Evolutionary conservation across 2,113 vertebrate genomes (phyloP), one percentile per base, ranked within the genome.

Genomic region (Holacanthus passer): DNA sequence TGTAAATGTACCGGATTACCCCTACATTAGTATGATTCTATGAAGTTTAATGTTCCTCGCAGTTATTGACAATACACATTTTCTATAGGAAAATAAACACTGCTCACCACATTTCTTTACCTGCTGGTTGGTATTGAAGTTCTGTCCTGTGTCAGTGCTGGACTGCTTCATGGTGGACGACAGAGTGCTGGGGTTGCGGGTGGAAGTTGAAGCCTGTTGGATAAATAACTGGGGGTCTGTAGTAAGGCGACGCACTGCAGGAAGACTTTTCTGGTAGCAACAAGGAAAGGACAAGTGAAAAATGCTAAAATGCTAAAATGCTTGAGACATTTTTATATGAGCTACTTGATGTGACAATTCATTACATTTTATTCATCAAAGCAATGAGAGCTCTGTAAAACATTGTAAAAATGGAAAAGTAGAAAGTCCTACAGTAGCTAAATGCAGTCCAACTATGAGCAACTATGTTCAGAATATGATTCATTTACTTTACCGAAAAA

Each of bases 211-310:
- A 58, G 97, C 98, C 82, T 98, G 96, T 68, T 97, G 96, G 85
- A 99, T 97, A 80, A 99, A 99, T 82, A 95, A 95, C 92, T 97
- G 95, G 2, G 97, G 92, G 77, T 96, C 94, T 73, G 97, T 95
- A 78, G 97, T 96, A 4, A 98, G 94, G 10, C 96, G 95, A 62
- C 97, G 95, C 68, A 99, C 95, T 29, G 96, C 96, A 87, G 96
- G 94, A 79, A 99, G 88, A 79, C 97, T 99, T 95, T 97, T 98
- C 98, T 99, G 52, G 3, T 0, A 43, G 3, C 4, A 64, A 47
- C 1, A 4, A 35, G 5, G 22, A 68, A 52, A 50, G 43, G 20
- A 27, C 0, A 10, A 66, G 31, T 35, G 8, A 5, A 64, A 22
- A 50, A n/a, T n/a, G n/a, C n/a, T n/a, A n/a, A n/a, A n/a, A n/a